Evolutionary conservation across 2,888 invertebrate genomes (phyloP), one percentile per base, ranked within the genome.

Genomic region (Drosophila hamatofila): DNA sequence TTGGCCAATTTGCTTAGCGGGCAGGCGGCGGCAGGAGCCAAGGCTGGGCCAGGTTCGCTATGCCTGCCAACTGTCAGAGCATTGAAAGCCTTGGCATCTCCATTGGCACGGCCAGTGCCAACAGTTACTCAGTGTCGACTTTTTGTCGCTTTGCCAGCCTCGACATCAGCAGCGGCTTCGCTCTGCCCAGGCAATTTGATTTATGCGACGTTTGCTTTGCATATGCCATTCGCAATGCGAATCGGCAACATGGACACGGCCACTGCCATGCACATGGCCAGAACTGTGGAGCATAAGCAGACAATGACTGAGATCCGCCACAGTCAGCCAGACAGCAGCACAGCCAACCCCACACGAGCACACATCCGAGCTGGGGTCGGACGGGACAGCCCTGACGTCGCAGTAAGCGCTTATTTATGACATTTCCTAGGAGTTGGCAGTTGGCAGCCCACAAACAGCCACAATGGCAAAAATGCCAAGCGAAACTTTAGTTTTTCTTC

Each of bases 51-150:
- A 49, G 48, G 27, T 37, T 25, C 41, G 11, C 41, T 16, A 2
- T 16, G 52, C 44, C 54, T 61, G 61, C 46, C 55, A 55, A 21
- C 35, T 35, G 55, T 18, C 33, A 33, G 37, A 16, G 21, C 27
- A n/a, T n/a, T n/a, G n/a, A 25, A 54, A 59, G 63, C 63, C 67
- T 57, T 73, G 69, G 59, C 51, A 41, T 41, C 18, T 39, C 39
- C 27, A 55, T 52, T 23, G 54, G 39, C 56, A 56, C 64, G 64
- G 49, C 65, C 61, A 64, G 51, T 61, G 54, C 72, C 66, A 69
- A 76, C 72, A 72, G 76, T 81, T 75, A 80, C 79, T 79, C 81
- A 81, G 84, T 77, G 82, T 77, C 84, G 75, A 69, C 55, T 68
- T 72, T 72, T 75, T 72, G 76, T 72, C 64, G 37, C 56, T 42